phyloP scores from a whole-genome alignment of 1,140 invertebrate species.

The Elysia chlorotica region DNA sequence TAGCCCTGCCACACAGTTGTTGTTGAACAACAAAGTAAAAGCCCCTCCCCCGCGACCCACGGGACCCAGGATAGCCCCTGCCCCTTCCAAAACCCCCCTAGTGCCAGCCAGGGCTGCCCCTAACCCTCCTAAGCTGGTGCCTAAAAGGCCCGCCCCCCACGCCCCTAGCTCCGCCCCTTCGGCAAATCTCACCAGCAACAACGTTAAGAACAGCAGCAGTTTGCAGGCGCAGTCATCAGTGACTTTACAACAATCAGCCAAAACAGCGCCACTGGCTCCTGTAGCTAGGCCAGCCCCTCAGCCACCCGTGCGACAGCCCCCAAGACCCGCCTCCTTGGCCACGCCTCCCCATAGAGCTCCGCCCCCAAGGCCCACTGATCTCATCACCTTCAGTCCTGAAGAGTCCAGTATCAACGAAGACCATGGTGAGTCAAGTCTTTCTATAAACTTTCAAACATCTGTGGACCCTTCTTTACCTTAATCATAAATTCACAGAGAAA shows the following conservation, averaged over 20 bases:
- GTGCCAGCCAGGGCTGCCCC: slow-evolving; percentile 10
- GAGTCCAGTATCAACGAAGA: too few relatives aligned
- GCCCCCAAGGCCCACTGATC: too few relatives aligned
- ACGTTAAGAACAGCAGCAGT: not conserved
- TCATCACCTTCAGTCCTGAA: slow-evolving; percentile 45
- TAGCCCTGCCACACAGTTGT: not conserved
- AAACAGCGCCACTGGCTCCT: not conserved
- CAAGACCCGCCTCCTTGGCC: too few relatives aligned
- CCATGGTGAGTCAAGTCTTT: too few relatives aligned
- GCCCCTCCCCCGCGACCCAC: slow-evolving; percentile 43
- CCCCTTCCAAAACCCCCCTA: slow-evolving; percentile 23
- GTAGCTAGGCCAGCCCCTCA: not conserved
- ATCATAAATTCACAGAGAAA: too few relatives aligned
- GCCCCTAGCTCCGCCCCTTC: not conserved
- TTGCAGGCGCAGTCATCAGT: too few relatives aligned
- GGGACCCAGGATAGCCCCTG: slow-evolving; percentile 34
- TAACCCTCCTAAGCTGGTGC: slow-evolving; percentile 37
- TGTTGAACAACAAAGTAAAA: slow-evolving; percentile 21
- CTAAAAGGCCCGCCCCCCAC: slow-evolving; percentile 2
- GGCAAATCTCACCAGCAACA: not conserved
- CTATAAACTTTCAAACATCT: too few relatives aligned
- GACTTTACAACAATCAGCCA: too few relatives aligned
- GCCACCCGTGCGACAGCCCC: slow-evolving; percentile 14
- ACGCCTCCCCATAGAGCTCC: too few relatives aligned
- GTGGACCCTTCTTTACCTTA: too few relatives aligned